phyloP scores from a whole-genome alignment of 37 sponge, comb jelly and placozoan species.

The Dysidea cf. avara region DNA sequence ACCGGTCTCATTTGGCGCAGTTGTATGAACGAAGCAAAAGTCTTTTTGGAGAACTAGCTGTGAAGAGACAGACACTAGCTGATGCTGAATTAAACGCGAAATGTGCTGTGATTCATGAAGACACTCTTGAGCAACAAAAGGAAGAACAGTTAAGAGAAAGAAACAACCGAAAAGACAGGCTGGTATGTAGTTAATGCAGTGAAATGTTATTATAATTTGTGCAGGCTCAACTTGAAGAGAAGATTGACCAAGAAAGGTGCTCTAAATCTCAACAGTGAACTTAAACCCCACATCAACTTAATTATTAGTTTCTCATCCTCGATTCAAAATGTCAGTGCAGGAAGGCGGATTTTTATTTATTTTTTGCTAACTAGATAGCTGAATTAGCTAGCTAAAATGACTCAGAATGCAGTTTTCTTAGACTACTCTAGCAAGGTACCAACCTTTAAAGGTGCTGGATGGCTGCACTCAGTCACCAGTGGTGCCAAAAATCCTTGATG shows the following conservation, averaged over 20 bases:
- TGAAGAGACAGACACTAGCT: conserved; percentile 52
- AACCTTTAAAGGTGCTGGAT: no score
- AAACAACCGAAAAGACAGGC: not conserved
- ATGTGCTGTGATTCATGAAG: conserved; percentile 10
- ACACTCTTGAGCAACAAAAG: conserved; percentile 32
- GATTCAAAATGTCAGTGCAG: not conserved
- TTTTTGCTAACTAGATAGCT: conserved; percentile 2
- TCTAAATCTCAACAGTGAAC: conserved; percentile 6
- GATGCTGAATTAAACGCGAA: conserved; percentile 44
- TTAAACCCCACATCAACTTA: no score
- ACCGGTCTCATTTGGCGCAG: conserved; percentile 9
- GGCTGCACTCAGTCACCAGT: no score
- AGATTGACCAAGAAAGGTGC: conserved; percentile 2
- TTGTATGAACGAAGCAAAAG: not conserved
- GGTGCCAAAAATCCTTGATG: not conserved
- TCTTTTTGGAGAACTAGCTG: conserved; percentile 45
- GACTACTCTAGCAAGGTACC: no score
- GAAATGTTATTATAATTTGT: not conserved
- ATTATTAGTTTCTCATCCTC: no score
- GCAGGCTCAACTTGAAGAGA: conserved; percentile 11
- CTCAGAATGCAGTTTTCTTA: no score
- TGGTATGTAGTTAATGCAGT: not conserved
- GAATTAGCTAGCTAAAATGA: no score
- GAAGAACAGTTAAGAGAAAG: conserved; percentile 10
- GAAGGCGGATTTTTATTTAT: not conserved